Base-by-base conservation (phyloP, 1,140 invertebrate genomes). In the Adoxophyes honmai region DNA sequence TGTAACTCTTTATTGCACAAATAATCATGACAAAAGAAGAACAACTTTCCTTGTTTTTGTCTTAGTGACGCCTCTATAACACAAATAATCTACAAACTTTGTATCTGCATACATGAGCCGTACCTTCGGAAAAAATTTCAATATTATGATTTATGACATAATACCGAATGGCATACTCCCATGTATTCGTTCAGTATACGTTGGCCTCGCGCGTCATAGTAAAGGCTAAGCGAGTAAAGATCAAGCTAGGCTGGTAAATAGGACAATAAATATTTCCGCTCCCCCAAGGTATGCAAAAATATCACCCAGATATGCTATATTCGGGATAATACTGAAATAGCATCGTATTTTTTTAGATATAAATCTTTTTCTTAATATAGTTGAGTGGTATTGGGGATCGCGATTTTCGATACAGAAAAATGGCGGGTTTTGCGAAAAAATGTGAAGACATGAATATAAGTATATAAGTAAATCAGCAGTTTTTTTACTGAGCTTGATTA, bases 331-430 rank as follows among this genome's bases (percentile, higher is more conserved):
- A 62, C 53, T 64, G 62, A 56, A 65, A 69, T 70, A 71, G 67
- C 60, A 54, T 53, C 58, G 61, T 63, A 64, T 75, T 73, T 72
- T 66, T 69, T 53, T 70, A 59, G 59, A 59, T 66, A 80, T 80
- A 80, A 80, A 80, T 80, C 73, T 75, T 73, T 63, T 67, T 66
- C 66, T 74, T 80, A 75, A 80, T 80, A 77, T 63, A 73, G 61
- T 70, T 57, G 59, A 72, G 73, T 73, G 70, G 66, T 69, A 66
- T 76, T 64, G 64, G 8, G 7, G 18, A 48, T 14, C 1, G 18
- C 7, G 69, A 66, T 70, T 66, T 62, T 54, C 11, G 54, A 48
- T 21, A 10, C 38, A 34, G 52, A 64, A 57, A 38, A 54, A 37
- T 28, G 21, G 6, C 6, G 6, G 21, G 21, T 28, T 28, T n/a